phyloP scores from a whole-genome alignment of 2,113 vertebrate genomes.

The Plectropomus leopardus region DNA sequence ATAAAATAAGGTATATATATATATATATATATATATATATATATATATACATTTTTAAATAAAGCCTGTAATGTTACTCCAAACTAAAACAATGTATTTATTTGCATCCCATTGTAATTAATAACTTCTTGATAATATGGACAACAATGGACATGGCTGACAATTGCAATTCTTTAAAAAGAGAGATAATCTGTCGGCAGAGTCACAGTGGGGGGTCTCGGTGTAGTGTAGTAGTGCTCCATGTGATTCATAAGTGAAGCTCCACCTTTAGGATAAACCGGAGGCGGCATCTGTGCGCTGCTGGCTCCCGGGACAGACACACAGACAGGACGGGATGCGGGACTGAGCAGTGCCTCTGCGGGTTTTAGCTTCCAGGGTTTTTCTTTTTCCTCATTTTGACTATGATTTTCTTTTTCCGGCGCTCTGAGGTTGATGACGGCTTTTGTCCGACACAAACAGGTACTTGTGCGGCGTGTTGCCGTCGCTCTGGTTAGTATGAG shows the following conservation, averaged over 20 bases:
- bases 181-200: background rate
- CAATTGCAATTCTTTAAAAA: background rate
- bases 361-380: conserved; percentile 4
- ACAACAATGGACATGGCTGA: background rate
- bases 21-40: no score
- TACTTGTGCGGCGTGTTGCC: background rate
- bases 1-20: no score
- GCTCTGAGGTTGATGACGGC: conserved; percentile 13
- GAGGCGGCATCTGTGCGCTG: conserved; percentile 60
- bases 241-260: conserved; percentile 67
- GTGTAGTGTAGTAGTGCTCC: conserved; percentile 14
- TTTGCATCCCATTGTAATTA: no score
- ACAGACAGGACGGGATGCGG: conserved; percentile 45
- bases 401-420: conserved; percentile 28
- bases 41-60: no score
- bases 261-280: conserved; percentile 71
- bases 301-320: conserved; percentile 50
- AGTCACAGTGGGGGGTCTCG: conserved; percentile 15
- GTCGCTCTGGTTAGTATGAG: conserved; percentile 43
- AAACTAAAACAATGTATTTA: no score
- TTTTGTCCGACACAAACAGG: background rate
- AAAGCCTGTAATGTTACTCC: no score
- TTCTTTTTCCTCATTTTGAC: background rate
- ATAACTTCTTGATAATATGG: background rate
- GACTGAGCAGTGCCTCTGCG: conserved; percentile 22